Base-by-base conservation (phyloP, 2,113 vertebrate species). In the Rafetus swinhoei region DNA sequence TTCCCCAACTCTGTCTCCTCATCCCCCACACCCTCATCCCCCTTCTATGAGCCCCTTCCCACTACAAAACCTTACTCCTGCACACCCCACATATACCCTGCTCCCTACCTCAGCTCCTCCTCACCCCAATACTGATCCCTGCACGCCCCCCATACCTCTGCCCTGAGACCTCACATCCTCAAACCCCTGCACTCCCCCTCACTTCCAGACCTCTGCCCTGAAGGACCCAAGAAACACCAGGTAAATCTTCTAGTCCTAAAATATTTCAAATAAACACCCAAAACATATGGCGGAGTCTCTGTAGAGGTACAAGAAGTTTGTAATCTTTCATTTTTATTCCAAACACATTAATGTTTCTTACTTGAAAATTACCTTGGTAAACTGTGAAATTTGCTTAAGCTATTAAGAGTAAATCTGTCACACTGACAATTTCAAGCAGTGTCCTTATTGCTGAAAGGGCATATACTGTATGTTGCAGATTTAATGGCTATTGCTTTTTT, bases 301-400 rank as follows among this genome's bases (percentile, higher is more conserved):
- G 83, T 93, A 96, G 94, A 97, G 96, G 96, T 93, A 87, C 5
- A 1, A 86, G 55, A 96, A 96, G 93, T 97, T 92, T 96, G 86
- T 91, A 96, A 97, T 96, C 94, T 93, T 97, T 94, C 96, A 69
- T 93, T 96, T 95, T 95, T 93, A 93, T 95, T 96, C 95, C 90
- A 94, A 95, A 96, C 89, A 95, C 92, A 97, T 94, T 96, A 95
- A 94, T 95, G 72, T 94, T 94, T 95, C 94, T 96, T 97, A 96
- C 93, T 97, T 92, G 89, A 94, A 95, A 96, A 95, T 96, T 96
- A 96, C 93, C 96, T 88, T 91, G 55, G 88, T 94, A 96, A 97
- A 96, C 90, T 95, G 95, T 95, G 92, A 97, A 97, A 97, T 97
- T 97, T 97, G 97, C 92, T 95, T 95, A 97, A 95, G 93, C 94